Conservation (phyloP, 2,113 vertebrate species). For the Alectura lathami region DNA sequence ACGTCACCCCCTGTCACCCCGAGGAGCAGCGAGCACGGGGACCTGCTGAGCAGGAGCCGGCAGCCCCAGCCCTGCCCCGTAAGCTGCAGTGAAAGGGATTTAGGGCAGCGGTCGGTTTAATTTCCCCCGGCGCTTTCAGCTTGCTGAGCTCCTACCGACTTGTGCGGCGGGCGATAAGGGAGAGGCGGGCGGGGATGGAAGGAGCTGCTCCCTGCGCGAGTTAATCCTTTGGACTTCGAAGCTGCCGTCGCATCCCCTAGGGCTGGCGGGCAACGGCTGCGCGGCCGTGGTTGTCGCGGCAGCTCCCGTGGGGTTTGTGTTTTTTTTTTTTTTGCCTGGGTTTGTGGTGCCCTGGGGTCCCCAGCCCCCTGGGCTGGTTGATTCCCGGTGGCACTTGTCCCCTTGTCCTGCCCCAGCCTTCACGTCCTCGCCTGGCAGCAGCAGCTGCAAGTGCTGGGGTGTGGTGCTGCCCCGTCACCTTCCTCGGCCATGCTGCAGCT, state of each 20-base stretch:
- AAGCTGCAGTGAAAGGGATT: background rate
- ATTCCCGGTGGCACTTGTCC: too few species aligned
- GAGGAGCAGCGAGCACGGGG: too few species aligned
- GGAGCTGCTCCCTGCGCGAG: background rate
- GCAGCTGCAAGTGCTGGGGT: background rate
- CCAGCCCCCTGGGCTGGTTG: too few species aligned
- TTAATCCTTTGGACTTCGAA: background rate
- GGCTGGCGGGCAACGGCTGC: background rate
- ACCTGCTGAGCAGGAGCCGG: too few species aligned
- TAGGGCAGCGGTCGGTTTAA: background rate
- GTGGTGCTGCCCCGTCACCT: background rate
- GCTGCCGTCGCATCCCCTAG: background rate
- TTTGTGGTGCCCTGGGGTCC: background rate
- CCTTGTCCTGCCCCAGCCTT: background rate
- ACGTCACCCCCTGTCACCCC: too few species aligned
- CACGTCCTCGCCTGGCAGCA: background rate
- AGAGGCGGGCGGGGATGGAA: background rate
- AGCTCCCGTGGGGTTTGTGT: background rate
- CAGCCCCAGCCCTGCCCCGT: background rate
- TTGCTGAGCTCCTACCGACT: rapidly evolving
- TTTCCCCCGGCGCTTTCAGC: background rate
- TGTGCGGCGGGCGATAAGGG: background rate
- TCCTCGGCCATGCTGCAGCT: background rate
- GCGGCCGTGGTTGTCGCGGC: too few species aligned
- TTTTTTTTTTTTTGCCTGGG: too few species aligned